These are phyloP conservation scores for Oryctes rhinoceros DNA, from an alignment of 1,140 invertebrate genomes.

Conservation along the genomic window DNA sequence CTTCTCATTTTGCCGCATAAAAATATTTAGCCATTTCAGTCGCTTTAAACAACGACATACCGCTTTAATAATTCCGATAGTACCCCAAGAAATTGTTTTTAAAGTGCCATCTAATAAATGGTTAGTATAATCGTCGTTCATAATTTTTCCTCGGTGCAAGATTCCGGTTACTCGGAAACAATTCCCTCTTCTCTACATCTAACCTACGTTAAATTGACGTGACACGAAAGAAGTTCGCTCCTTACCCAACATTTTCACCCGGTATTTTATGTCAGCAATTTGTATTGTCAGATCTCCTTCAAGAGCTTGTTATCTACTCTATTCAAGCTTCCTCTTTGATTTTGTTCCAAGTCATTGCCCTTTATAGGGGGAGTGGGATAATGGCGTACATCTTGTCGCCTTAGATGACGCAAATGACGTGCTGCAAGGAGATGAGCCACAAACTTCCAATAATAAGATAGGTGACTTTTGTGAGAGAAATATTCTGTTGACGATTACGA, in stretches of 20 bases:
- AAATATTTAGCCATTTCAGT: neutral
- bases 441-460: neutral
- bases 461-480: too few species aligned
- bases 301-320: constrained; percentile 9
- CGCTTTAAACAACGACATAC: neutral
- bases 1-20: too few species aligned
- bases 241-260: neutral
- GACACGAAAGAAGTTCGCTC: neutral
- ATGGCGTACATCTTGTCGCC: neutral
- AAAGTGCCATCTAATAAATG: neutral
- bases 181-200: neutral
- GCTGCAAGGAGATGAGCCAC: neutral
- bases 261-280: constrained; percentile 19
- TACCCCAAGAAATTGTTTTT: neutral
- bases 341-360: neutral
- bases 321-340: constrained; percentile 12
- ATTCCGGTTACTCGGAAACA: neutral
- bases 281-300: constrained; percentile 1
- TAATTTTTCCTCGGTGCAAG: neutral
- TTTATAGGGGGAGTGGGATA: neutral
- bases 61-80: neutral
- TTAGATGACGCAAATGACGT: neutral
- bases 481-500: too few species aligned
- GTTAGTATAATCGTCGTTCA: constrained; percentile 3
- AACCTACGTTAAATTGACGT: neutral